These are phyloP conservation scores for Chrysemys picta DNA, from an alignment of 2,113 vertebrate genomes.

Conservation along the genomic window DNA sequence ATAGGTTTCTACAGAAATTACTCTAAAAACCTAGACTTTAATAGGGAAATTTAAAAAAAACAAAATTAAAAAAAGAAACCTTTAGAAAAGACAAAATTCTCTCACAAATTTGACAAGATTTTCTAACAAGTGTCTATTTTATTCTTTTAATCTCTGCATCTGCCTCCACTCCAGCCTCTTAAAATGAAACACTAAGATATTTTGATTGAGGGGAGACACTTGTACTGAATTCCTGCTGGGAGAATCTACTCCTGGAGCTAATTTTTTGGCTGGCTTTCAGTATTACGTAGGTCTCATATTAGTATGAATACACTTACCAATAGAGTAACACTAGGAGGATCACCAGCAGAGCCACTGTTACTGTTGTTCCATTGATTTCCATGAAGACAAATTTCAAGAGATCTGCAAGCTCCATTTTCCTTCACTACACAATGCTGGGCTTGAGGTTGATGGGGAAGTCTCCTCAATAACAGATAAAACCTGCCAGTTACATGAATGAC, in stretches of 20 bases:
- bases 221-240: background rate
- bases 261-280: background rate
- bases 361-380: slow-evolving; percentile 54
- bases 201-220: background rate
- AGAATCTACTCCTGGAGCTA: background rate
- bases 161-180: background rate
- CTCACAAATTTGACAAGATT: background rate
- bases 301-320: slow-evolving; percentile 79
- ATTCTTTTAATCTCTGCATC: background rate
- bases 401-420: slow-evolving; percentile 64
- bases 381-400: slow-evolving; percentile 53
- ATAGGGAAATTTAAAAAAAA: background rate
- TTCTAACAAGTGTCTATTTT: background rate
- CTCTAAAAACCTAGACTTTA: background rate
- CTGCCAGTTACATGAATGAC: slow-evolving; percentile 15
- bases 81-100: background rate
- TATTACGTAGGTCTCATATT: background rate
- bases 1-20: background rate
- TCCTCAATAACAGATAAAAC: slow-evolving; percentile 41
- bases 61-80: background rate
- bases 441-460: slow-evolving; percentile 5
- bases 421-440: slow-evolving; percentile 19
- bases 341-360: slow-evolving; percentile 77
- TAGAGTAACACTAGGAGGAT: slow-evolving; percentile 84
- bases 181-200: background rate